Evolutionary conservation across 2,888 invertebrate genomes (phyloP), one percentile per base, ranked within the genome.

Genomic region (Caenorhabditis parvicauda): DNA sequence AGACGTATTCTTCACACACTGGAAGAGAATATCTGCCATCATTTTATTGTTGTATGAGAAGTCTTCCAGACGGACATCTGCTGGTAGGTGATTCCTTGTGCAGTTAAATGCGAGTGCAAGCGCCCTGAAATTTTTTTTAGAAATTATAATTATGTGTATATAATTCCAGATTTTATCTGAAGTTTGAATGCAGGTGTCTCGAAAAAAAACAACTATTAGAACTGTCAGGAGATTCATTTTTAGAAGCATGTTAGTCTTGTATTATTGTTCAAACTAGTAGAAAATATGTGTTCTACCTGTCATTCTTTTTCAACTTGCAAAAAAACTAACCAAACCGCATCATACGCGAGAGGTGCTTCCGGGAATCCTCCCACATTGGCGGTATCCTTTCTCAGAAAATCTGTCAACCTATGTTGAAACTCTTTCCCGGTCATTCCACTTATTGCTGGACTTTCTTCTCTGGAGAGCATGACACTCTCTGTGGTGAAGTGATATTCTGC

Each of bases 401-500:
- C 88, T 87, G 82, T 93, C 81, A 96, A 85, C 72, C 91, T 86
- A 75, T 87, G 86, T 76, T 91, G 88, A 84, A 96, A 96, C 82
- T 92, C 89, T 0, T 53, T 49, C 19, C 72, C 72, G 7, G 68
- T 73, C 67, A 67, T 67, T 27, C 72, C 74, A 5, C 95, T 94
- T 77, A 92, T 89, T 54, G 95, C 95, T 39, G 80, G 82, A 66
- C 89, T 89, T 82, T 90, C 89, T 83, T 94, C 93, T 82, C 92
- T 92, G 84, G 96, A 95, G 89, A 95, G 90, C 91, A 96, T 95
- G 42, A 98, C 87, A 22, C 95, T 95, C 83, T 98, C 98, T 0
- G 98, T 98, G 38, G 98, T 96, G 54, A 98, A 86, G 82, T 98
- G 98, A 1, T 95, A 95, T 82, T 95, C 93, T 1, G 96, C 92